Percentiles rank a stretch among this genome's conserved stretches.
These are phyloP conservation scores for Chaitophorus viminalis DNA, from an alignment of 2,888 invertebrate genomes.

Conservation along the genomic window DNA sequence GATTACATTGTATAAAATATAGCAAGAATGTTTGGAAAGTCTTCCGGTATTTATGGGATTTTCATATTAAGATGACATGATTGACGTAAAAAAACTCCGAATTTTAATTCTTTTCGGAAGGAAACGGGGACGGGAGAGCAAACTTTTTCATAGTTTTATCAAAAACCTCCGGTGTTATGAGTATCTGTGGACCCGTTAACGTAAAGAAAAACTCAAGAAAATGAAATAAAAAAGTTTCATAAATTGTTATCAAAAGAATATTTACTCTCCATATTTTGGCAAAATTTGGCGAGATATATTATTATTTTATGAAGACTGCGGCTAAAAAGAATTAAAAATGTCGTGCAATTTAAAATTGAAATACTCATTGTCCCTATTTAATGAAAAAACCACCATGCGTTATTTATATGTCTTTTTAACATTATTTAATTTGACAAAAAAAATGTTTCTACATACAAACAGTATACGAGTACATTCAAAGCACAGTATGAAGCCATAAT, in stretches of 20 bases:
- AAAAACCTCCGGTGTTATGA: constrained; percentile 7
- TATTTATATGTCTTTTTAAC: background rate
- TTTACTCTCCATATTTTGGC: background rate
- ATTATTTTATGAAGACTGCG: background rate
- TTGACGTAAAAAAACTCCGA: constrained; percentile 28
- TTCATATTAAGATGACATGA: constrained; percentile 18
- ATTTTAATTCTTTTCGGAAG: constrained; percentile 14
- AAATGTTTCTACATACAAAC: no score
- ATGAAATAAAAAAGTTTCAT: constrained; percentile 4
- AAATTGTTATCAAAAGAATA: constrained; percentile 27
- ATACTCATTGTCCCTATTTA: background rate
- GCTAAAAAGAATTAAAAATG: background rate
- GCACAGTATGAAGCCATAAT: no score
- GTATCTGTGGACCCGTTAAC: constrained; percentile 25
- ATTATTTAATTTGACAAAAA: no score
- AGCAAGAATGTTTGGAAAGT: background rate
- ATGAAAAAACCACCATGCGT: background rate
- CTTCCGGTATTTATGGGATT: constrained; percentile 17
- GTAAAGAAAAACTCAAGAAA: constrained; percentile 27
- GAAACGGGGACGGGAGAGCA: background rate
- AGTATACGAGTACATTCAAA: no score
- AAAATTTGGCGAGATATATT: background rate
- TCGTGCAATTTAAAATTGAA: background rate
- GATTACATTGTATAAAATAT: constrained; percentile 11
- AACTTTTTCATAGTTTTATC: constrained; percentile 37